Evolutionary conservation across 2,797 vertebrate genomes (phyloP).

Genomic region (Tauraco hartlaubi): DNA sequence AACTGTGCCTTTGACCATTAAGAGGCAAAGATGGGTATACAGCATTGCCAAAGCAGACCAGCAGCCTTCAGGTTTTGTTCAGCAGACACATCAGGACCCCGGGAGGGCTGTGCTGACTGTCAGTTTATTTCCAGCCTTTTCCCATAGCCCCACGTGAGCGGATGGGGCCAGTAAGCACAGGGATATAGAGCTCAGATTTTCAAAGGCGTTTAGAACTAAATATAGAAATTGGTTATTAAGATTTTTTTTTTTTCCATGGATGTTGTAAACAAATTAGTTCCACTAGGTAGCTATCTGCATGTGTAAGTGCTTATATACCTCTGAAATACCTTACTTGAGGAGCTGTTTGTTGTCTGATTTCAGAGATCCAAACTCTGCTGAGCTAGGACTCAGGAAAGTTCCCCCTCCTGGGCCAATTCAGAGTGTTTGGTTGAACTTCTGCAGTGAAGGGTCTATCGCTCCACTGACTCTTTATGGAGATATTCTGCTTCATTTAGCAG

Average conservation of each 20-base stretch:
- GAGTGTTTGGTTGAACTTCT: not conserved
- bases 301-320: not conserved
- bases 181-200: not conserved
- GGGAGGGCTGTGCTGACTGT: not conserved
- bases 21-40: not conserved
- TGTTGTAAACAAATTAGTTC: slow-evolving; percentile 50
- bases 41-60: not conserved
- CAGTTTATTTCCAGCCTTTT: not conserved
- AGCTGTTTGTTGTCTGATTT: not conserved
- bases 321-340: not conserved
- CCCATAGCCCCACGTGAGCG: not conserved
- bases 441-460: not conserved
- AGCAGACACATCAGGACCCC: not conserved
- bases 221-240: slow-evolving; percentile 19
- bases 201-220: not conserved
- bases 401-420: not conserved
- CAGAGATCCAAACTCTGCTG: not conserved
- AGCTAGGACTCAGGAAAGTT: not conserved
- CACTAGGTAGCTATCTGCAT: slow-evolving; percentile 17
- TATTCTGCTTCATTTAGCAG: not conserved
- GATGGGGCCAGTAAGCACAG: not conserved
- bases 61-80: not conserved
- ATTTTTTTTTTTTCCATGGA: not conserved
- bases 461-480: not conserved
- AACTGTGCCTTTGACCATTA: not conserved